Evolutionary conservation across 2,888 invertebrate genomes (phyloP).

Genomic region (Leptura quadrifasciata): DNA sequence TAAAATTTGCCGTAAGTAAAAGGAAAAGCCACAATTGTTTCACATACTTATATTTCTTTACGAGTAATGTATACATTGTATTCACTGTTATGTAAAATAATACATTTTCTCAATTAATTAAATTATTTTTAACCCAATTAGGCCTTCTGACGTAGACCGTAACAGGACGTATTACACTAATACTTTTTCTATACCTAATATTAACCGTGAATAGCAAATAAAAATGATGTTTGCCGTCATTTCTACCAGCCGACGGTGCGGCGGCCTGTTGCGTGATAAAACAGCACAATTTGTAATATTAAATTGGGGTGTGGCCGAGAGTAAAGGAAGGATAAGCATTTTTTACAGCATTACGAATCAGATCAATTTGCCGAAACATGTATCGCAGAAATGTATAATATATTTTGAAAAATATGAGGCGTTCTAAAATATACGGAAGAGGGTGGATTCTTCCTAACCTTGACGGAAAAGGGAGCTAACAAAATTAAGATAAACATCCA

Average conservation of each 20-base stretch:
- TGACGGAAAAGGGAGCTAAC: too few relatives aligned
- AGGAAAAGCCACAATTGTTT: too few relatives aligned
- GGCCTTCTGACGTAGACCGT: background rate
- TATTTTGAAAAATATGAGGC: too few relatives aligned
- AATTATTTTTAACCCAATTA: background rate
- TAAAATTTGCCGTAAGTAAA: too few relatives aligned
- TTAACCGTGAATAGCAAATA: background rate
- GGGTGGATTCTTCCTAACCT: too few relatives aligned
- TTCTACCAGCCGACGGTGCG: too few relatives aligned
- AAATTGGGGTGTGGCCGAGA: background rate
- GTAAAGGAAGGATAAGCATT: background rate
- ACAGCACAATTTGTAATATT: conserved; percentile 1
- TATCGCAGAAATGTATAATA: too few relatives aligned
- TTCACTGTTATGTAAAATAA: background rate
- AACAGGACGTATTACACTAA: background rate
- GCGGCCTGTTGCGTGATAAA: conserved; percentile 1
- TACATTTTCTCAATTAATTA: background rate
- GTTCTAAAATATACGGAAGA: too few relatives aligned
- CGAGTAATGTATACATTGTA: too few relatives aligned
- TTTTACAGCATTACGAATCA: background rate
- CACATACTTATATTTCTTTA: too few relatives aligned
- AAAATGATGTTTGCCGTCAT: background rate
- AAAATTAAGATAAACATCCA: too few relatives aligned
- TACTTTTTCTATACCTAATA: background rate
- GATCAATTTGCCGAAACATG: background rate